These are phyloP conservation scores for Drosophila saltans DNA, from an alignment of 1,140 invertebrate genomes.

Conservation along the genomic window DNA sequence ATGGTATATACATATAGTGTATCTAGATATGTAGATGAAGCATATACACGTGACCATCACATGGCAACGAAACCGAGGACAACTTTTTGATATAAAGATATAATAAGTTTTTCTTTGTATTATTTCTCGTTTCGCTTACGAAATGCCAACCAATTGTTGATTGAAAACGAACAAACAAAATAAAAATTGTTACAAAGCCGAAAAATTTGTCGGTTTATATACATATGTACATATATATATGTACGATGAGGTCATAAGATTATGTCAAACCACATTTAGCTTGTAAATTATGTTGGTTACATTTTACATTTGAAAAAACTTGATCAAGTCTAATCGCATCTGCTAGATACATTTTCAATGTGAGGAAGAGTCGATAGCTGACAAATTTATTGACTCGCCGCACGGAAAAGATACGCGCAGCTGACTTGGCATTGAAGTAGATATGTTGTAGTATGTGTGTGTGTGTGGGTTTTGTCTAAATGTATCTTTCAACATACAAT, in stretches of 20 bases:
- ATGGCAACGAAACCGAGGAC: slow-evolving; percentile 62
- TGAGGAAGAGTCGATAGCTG: slow-evolving; percentile 43
- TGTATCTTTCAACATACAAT: slow-evolving; percentile 51
- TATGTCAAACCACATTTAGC: slow-evolving; percentile 25
- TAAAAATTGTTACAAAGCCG: slow-evolving; percentile 20
- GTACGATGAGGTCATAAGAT: slow-evolving; percentile 62
- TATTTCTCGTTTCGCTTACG: slow-evolving; percentile 48
- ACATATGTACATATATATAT: slow-evolving; percentile 12
- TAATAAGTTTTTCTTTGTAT: slow-evolving; percentile 35
- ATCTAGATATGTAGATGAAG: slow-evolving; percentile 13
- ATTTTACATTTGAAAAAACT: slow-evolving; percentile 44
- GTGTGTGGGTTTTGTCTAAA: slow-evolving; percentile 23
- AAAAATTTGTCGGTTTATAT: slow-evolving; percentile 39
- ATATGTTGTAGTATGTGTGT: slow-evolving; percentile 25
- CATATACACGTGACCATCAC: slow-evolving; percentile 70
- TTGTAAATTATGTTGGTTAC: slow-evolving; percentile 34
- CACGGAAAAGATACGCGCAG: slow-evolving; percentile 77
- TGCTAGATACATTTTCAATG: slow-evolving; percentile 64
- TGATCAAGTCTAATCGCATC: slow-evolving; percentile 46
- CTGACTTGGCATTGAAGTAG: slow-evolving; percentile 72
- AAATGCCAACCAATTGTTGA: slow-evolving; percentile 68
- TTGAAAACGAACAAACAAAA: slow-evolving; percentile 36
- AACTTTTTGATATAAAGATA: slow-evolving; percentile 55
- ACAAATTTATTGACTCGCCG: slow-evolving; percentile 74
- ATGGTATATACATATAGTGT: neutral